phyloP scores from a whole-genome alignment of 1,140 invertebrate genomes.

The Panagrolaimus sp. region DNA sequence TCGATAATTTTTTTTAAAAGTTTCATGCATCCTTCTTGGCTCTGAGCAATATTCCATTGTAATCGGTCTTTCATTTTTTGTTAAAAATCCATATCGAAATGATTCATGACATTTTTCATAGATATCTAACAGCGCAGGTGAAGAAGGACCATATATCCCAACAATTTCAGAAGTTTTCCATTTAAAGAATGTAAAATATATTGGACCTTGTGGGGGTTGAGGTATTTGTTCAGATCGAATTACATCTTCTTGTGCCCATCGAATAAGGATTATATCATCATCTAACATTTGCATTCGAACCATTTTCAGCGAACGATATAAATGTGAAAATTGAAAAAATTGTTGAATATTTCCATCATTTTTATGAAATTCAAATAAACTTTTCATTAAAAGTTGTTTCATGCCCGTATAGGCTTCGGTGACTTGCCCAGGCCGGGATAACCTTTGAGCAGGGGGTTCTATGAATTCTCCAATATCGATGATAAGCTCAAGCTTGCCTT shows the following conservation, averaged over 20 bases:
- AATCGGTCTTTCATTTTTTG: background rate
- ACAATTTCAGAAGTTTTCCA: background rate
- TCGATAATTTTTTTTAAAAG: background rate
- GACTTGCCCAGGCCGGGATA: background rate
- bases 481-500: conserved; percentile 25
- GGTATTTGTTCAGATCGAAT: background rate
- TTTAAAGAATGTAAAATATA: conserved; percentile 2
- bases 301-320: conserved; percentile 2
- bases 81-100: conserved; percentile 6
- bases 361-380: background rate
- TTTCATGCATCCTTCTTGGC: background rate
- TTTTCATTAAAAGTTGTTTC: conserved; percentile 3
- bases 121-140: background rate
- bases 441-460: background rate
- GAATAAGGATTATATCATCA: background rate
- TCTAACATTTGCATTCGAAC: background rate
- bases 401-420: background rate
- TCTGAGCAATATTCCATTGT: background rate
- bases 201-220: background rate
- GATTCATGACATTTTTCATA: background rate
- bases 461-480: conserved; percentile 29
- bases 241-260: background rate
- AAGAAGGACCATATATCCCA: background rate
- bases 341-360: background rate
- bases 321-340: background rate